These are phyloP conservation scores for Agelastica alni DNA, from an alignment of 2,888 invertebrate species.

Conservation along the genomic window DNA sequence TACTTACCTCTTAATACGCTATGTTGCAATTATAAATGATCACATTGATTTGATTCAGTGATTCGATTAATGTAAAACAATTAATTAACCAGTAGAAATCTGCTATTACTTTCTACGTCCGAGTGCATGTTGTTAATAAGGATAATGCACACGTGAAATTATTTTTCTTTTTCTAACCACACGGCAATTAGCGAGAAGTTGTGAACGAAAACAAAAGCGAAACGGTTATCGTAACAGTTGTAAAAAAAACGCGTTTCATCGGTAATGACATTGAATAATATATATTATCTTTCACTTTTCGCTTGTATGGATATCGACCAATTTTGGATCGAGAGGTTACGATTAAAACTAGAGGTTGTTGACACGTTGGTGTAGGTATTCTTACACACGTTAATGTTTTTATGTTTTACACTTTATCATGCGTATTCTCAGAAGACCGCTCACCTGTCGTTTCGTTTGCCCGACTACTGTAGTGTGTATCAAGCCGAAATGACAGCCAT, in stretches of 20 bases:
- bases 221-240: no score
- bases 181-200: not conserved
- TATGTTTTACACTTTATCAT: no score
- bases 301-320: no score
- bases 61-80: slow-evolving; percentile 4
- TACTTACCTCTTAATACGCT: not conserved
- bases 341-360: no score
- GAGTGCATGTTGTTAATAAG: not conserved
- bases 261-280: slow-evolving; percentile 1
- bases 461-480: no score
- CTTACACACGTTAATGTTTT: no score
- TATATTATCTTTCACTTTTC: not conserved
- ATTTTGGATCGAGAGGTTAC: no score
- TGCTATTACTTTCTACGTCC: slow-evolving; percentile 10
- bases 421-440: no score
- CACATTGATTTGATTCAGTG: slow-evolving; percentile 3
- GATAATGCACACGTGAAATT: not conserved
- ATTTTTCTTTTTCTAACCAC: slow-evolving; percentile 1
- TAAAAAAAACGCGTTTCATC: no score
- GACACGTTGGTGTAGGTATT: no score
- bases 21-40: slow-evolving; percentile 1
- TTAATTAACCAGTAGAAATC: slow-evolving; percentile 19
- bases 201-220: not conserved
- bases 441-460: no score
- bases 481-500: no score